Conservation (phyloP, 2,113 vertebrate species). For the Nasalis larvatus region DNA sequence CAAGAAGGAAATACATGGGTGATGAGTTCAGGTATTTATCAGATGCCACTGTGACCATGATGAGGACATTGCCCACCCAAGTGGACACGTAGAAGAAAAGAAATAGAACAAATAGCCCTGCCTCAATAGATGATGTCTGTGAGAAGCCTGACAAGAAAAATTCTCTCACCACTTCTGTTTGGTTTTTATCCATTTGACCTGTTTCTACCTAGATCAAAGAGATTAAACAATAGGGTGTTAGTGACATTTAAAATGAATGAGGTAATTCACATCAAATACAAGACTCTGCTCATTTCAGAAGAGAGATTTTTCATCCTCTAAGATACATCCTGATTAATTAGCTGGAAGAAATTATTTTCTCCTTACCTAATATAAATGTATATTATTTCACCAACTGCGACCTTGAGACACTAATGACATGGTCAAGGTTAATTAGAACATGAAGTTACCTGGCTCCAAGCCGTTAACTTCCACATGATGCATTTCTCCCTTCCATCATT, state of each 20-base stretch:
- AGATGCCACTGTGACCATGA: conserved; percentile 51
- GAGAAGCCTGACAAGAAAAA: conserved; percentile 69
- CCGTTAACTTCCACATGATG: neutral
- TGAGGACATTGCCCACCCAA: conserved; percentile 66
- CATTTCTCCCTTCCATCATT: neutral
- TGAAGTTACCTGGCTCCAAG: neutral
- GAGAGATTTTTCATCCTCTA: neutral
- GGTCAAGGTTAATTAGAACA: neutral
- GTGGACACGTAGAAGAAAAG: conserved; percentile 64
- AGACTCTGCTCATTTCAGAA: neutral
- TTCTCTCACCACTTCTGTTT: conserved; percentile 50
- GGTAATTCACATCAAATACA: neutral
- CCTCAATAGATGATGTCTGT: conserved; percentile 21
- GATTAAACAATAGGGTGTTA: neutral
- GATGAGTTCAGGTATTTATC: conserved; percentile 55
- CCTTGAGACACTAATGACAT: neutral
- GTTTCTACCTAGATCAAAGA: neutral
- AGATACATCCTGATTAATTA: neutral
- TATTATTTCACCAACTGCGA: neutral
- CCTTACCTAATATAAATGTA: neutral
- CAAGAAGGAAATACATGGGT: conserved; percentile 76
- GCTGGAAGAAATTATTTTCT: neutral
- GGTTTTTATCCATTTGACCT: conserved; percentile 59
- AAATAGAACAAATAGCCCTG: conserved; percentile 61
- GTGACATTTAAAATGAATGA: neutral